Evolutionary conservation across 2,113 vertebrate species (phyloP).

Genomic region (Colinus virginianus): DNA sequence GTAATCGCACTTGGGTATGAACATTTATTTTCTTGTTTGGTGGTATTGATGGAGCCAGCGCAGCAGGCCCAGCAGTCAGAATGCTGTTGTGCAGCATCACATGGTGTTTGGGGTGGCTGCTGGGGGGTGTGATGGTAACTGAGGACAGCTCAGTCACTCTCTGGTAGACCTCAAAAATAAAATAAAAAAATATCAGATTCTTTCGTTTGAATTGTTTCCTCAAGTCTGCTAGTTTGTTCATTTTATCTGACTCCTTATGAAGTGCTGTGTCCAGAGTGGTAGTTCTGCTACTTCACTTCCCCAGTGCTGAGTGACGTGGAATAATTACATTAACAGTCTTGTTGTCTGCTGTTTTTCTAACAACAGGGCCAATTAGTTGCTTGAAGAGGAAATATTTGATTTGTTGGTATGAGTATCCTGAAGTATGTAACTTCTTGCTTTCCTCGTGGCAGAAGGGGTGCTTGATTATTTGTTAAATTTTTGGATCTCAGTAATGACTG

Average conservation of each 20-base stretch:
- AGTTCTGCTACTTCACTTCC: neutral
- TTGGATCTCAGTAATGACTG: neutral
- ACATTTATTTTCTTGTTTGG: neutral
- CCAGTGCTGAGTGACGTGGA: neutral
- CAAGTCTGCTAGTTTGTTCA: neutral
- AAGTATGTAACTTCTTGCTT: neutral
- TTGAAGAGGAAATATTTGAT: neutral
- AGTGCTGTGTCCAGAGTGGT: neutral
- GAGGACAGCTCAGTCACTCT: neutral
- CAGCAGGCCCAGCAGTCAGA: neutral
- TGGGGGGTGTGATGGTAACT: neutral
- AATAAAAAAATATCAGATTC: neutral
- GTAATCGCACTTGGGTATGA: neutral
- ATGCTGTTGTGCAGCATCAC: neutral
- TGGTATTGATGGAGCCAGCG: neutral
- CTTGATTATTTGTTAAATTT: neutral
- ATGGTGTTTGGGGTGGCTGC: neutral
- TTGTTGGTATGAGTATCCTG: neutral
- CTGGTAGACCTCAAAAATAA: rapidly evolving
- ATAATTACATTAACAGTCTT: neutral
- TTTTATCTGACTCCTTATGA: neutral
- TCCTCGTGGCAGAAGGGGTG: neutral
- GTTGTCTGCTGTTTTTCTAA: neutral
- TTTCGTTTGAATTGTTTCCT: neutral
- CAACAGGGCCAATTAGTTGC: neutral